phyloP scores from a whole-genome alignment of 2,797 vertebrate genomes.

The Schizothorax lantsangensis region DNA sequence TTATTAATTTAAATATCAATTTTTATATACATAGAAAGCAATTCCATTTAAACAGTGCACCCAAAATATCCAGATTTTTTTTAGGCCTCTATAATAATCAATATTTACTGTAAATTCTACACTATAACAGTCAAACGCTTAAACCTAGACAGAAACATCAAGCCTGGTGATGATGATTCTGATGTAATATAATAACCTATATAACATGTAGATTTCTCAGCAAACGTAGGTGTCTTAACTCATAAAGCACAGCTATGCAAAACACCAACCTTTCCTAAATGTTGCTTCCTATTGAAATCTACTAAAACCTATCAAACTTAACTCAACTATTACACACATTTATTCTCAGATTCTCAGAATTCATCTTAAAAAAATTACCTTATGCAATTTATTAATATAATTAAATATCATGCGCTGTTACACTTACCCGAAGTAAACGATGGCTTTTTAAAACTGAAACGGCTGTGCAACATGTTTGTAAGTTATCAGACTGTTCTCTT shows the following conservation, averaged over 20 bases:
- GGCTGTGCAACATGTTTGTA: constrained; percentile 62
- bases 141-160: neutral
- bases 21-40: neutral
- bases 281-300: neutral
- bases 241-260: neutral
- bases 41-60: neutral
- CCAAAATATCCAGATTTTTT: neutral
- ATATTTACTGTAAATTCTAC: neutral
- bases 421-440: constrained; percentile 70
- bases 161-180: neutral
- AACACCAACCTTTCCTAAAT: neutral
- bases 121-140: too few relatives aligned
- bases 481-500: neutral
- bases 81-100: neutral
- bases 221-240: neutral
- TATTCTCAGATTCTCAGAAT: neutral
- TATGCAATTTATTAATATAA: neutral
- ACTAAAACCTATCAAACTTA: neutral
- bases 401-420: neutral
- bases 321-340: neutral
- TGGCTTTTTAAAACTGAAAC: constrained; percentile 62
- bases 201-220: neutral
- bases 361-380: neutral
- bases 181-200: neutral
- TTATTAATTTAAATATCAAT: neutral